Evolutionary conservation across 2,113 vertebrate genomes (phyloP).

Genomic region (Trichomycterus rosablanca): DNA sequence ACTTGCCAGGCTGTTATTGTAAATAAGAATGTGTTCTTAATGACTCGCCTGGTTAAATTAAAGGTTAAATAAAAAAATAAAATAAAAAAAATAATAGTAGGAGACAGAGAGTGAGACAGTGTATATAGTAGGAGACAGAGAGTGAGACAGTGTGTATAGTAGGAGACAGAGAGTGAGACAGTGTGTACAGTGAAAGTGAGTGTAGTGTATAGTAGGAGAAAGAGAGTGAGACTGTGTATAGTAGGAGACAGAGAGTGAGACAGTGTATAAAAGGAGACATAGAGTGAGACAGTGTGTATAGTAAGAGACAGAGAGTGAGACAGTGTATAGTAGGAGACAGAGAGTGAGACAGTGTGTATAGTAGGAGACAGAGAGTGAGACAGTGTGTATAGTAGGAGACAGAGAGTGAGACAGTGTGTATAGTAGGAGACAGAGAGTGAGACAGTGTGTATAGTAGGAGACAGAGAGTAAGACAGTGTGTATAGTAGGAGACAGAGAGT

Average conservation of each 20-base stretch:
- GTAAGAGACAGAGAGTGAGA: not conserved
- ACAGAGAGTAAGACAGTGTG: not conserved
- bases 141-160: no score
- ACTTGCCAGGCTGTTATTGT: no score
- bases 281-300: not conserved
- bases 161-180: no score
- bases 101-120: no score
- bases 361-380: not conserved
- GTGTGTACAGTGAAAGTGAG: not conserved
- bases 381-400: not conserved
- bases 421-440: not conserved
- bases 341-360: not conserved
- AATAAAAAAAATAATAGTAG: no score
- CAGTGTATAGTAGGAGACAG: not conserved
- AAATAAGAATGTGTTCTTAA: no score
- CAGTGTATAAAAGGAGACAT: not conserved
- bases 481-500: not conserved
- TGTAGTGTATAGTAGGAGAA: no score
- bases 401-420: conserved; percentile 20
- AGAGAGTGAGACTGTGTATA: no score
- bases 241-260: no score
- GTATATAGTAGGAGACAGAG: no score
- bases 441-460: not conserved
- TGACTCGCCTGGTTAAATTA: no score
- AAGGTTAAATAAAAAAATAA: no score